These are phyloP conservation scores for Tenebrio molitor DNA, from an alignment of 1,140 invertebrate species.

Conservation along the genomic window DNA sequence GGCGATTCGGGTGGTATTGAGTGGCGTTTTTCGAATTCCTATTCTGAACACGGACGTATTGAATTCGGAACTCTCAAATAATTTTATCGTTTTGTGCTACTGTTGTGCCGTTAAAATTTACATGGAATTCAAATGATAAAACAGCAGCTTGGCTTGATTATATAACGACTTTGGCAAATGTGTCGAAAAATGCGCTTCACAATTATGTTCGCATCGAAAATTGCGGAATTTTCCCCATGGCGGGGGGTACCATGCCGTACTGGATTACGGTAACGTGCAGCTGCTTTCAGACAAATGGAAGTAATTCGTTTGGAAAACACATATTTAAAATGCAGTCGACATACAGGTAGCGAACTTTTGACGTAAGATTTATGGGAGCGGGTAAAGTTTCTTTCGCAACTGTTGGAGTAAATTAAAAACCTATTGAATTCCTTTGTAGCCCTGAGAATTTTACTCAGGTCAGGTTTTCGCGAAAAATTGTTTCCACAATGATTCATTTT, in stretches of 20 bases:
- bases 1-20: conserved; percentile 28
- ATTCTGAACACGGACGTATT: conserved; percentile 29
- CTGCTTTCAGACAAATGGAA: not conserved
- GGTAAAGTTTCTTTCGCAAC: conserved; percentile 46
- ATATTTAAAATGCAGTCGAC: conserved; percentile 51
- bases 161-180: not conserved
- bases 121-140: conserved; percentile 36
- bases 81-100: conserved; percentile 39
- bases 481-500: conserved; percentile 47
- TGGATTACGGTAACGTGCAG: not conserved
- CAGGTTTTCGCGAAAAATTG: conserved; percentile 44
- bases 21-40: conserved; percentile 36
- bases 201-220: no score
- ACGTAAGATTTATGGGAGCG: conserved; percentile 50
- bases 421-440: conserved; percentile 49
- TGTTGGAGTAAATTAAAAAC: conserved; percentile 53
- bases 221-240: no score
- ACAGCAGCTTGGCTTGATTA: conserved; percentile 22
- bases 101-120: conserved; percentile 40
- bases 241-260: no score
- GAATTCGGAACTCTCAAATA: conserved; percentile 33
- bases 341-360: conserved; percentile 49
- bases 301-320: conserved; percentile 18
- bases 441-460: conserved; percentile 45
- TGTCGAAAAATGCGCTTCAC: not conserved